A percentile compares a stretch with the other conserved stretches of the same genome.
Conservation (phyloP, 2,113 vertebrate species). For the Indri indri region DNA sequence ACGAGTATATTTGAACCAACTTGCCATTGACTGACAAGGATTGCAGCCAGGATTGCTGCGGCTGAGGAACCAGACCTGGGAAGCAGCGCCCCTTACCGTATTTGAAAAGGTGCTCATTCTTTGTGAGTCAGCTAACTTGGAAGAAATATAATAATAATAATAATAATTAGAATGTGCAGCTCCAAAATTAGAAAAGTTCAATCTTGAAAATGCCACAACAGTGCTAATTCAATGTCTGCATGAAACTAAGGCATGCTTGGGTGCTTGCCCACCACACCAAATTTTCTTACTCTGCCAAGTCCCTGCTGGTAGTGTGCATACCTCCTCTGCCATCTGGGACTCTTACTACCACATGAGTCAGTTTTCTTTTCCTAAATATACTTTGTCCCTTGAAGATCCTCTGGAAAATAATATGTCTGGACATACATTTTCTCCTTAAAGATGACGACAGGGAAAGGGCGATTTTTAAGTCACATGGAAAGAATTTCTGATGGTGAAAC, state of each 20-base stretch:
- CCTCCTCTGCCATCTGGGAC: background rate
- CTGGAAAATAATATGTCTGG: background rate
- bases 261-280: fast-evolving
- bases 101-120: background rate
- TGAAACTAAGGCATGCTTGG: background rate
- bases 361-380: background rate
- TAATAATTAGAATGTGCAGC: background rate
- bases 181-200: background rate
- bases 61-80: background rate
- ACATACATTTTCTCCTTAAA: background rate
- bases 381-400: background rate
- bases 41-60: background rate
- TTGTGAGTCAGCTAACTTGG: background rate
- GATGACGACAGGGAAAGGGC: background rate
- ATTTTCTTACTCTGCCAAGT: background rate
- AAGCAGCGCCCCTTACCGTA: background rate
- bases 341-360: background rate
- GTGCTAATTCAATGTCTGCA: background rate
- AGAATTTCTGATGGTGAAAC: background rate
- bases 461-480: background rate
- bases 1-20: background rate
- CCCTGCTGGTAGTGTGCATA: background rate
- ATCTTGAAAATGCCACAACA: background rate
- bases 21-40: background rate
- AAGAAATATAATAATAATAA: background rate